Evolutionary conservation across 2,888 invertebrate species (phyloP), one percentile per base, ranked within the genome.

Genomic region (Crocallis elinguaria): DNA sequence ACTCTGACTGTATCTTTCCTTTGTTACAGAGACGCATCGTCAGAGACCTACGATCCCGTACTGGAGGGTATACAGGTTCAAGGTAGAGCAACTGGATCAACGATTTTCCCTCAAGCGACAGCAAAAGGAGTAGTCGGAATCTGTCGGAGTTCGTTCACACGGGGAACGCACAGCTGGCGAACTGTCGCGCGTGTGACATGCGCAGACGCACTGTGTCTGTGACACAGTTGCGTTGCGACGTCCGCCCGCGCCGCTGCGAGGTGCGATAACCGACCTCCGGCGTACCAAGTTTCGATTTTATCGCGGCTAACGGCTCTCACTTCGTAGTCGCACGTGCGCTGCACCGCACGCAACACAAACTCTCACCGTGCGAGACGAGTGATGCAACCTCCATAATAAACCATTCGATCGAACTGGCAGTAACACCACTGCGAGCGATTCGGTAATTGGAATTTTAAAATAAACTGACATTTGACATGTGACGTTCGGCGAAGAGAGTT

Each of bases 221-320:
- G 82, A 77, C 79, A 81, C 76, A 77, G 67, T 73, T 72, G 75
- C 73, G 74, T 65, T 69, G n/a, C 71, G 74, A 69, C 50, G 37
- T 44, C 38, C 50, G 37, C 50, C 49, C 41, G 49, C 41, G 35
- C 66, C 65, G 71, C 72, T 69, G 61, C 61, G 73, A 73, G 70
- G 80, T 79, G 82, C 82, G 86, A 82, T 86, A 83, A 81, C 83
- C 81, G 82, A 75, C 80, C 79, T 80, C 77, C 72, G 71, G 63
- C 62, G 72, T 75, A 84, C 83, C 84, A 83, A 87, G 84, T 82
- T 84, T 86, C 82, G 73, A 77, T 87, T 86, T 86, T 80, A 79
- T 79, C 75, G 67, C 49, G 67, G 67, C 81, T 77, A 81, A 75
- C 80, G 67, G 68, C 80, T 75, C 81, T 79, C 82, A 82, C 75